phyloP scores from a whole-genome alignment of 2,797 vertebrate genomes.

The Emydoidea blandingii region DNA sequence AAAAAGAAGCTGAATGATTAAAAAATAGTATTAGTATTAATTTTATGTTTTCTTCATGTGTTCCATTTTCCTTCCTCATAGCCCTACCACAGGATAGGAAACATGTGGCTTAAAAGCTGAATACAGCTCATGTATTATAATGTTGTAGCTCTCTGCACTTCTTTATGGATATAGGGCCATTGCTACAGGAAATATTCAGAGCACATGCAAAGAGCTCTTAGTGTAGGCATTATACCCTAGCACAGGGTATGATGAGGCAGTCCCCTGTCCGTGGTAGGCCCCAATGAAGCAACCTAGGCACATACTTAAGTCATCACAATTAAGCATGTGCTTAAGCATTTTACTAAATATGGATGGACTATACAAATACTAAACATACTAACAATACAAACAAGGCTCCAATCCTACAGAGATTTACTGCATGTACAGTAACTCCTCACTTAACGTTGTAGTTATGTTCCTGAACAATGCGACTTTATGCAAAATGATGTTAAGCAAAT shows the following conservation, averaged over 20 bases:
- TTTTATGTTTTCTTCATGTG: neutral
- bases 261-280: neutral
- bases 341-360: neutral
- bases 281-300: neutral
- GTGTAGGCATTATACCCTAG: neutral
- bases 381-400: neutral
- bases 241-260: neutral
- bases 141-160: neutral
- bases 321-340: neutral
- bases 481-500: too few species aligned
- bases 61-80: neutral
- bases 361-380: neutral
- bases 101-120: neutral
- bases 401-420: neutral
- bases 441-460: too few species aligned
- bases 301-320: neutral
- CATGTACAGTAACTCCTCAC: too few species aligned
- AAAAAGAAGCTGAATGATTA: neutral
- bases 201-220: neutral
- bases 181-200: neutral
- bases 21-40: fast-evolving
- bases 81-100: neutral
- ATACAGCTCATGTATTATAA: neutral
- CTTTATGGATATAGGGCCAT: neutral
- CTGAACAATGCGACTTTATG: too few species aligned